Evolutionary conservation across 2,888 invertebrate genomes (phyloP), one percentile per base, ranked within the genome.

Genomic region (Campoletis raptor): DNA sequence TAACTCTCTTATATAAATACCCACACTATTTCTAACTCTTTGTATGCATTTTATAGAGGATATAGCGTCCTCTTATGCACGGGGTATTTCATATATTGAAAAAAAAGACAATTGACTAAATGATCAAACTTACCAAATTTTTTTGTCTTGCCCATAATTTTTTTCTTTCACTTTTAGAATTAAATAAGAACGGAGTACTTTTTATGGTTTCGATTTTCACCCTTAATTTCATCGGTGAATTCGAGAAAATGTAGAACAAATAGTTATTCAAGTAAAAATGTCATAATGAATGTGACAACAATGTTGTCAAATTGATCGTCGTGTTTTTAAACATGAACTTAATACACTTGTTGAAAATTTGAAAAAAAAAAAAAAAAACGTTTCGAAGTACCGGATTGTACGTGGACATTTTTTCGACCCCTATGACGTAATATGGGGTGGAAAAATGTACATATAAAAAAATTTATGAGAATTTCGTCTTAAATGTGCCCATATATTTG

Each of bases 21-120:
- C 18, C 69, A 15, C 40, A 69, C 76, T 76, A 70, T 82, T 82
- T 82, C 61, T 70, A 9, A 52, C n/a, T 36, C 30, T 30, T 9
- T 5, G 30, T 36, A 30, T 30, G 72, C 36, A 48, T 36, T 72
- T 72, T 72, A 45, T 72, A 36, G 3, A 30, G 12, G 30, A 67
- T 37, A 37, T 37, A 67, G n/a, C 69, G 2, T 21, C n/a, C 2
- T 21, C n/a, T 8, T 21, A 21, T 42, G 21, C 9, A 69, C 42
- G 69, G 21, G 69, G 5, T 3, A 15, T 69, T 69, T 2, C 9
- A 69, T 37, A n/a, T 40, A n/a, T n/a, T n/a, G 18, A 2, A 69
- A 69, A n/a, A 42, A 69, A 42, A 69, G 3, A 42, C 18, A 7
- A 7, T n/a, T 48, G 48, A 48, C n/a, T 6, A 18, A 18, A 48